phyloP scores from a whole-genome alignment of 2,888 invertebrate species.

The Azorinus chamasolen region DNA sequence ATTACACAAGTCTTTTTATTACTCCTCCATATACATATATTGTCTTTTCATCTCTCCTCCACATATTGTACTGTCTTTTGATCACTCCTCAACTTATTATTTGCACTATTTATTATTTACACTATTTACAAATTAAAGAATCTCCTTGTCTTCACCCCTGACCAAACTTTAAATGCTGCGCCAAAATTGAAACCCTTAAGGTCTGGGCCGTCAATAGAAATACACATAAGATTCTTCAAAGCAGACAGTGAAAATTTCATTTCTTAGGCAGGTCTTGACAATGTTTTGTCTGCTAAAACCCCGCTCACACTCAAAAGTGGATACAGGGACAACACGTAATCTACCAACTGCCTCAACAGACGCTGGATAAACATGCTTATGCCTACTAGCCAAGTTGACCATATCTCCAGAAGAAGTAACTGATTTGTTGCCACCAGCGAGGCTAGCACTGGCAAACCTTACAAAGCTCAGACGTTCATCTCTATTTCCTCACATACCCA shows the following conservation, averaged over 20 bases:
- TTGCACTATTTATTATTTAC: no score
- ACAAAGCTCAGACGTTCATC: no score
- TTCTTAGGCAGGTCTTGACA: constrained; percentile 8
- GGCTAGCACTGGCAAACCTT: background rate
- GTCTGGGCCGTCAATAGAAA: constrained; percentile 1
- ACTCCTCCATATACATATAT: no score
- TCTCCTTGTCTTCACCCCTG: constrained; percentile 10
- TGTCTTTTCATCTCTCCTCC: no score
- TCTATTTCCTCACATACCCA: constrained; percentile 9
- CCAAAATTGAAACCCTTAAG: background rate
- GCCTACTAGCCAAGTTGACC: constrained; percentile 10
- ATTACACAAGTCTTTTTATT: no score
- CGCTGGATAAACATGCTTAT: constrained; percentile 11
- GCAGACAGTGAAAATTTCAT: background rate
- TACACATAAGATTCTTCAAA: background rate
- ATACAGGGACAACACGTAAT: constrained; percentile 1
- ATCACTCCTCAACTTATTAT: no score
- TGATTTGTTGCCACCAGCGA: constrained; percentile 4
- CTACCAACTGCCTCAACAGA: background rate
- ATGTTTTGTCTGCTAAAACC: constrained; percentile 9
- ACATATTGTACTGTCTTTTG: no score
- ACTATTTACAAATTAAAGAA: no score
- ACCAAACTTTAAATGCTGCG: constrained; percentile 8
- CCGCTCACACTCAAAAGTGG: no score
- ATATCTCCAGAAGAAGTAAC: background rate